These are phyloP conservation scores for Alaudala cheleensis DNA, from an alignment of 2,113 vertebrate species.

Conservation along the genomic window DNA sequence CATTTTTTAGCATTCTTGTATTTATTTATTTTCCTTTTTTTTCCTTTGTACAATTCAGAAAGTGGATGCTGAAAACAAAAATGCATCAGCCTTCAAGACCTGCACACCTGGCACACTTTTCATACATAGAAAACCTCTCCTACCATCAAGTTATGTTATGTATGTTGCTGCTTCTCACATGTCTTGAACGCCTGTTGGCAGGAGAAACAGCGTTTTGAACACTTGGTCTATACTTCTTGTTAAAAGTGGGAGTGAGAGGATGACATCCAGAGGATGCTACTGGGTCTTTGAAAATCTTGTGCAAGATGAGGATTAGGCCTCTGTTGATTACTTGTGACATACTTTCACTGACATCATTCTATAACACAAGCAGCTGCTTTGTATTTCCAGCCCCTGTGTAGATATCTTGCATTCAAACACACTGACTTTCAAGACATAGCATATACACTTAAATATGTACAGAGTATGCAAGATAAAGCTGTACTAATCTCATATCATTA, in stretches of 20 bases:
- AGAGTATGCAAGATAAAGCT: background rate
- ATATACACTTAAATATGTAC: background rate
- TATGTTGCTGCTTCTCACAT: background rate
- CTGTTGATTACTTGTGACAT: background rate
- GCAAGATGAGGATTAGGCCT: accelerated
- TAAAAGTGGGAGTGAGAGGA: background rate
- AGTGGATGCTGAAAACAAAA: background rate
- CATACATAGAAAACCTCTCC: background rate
- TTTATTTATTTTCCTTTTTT: background rate
- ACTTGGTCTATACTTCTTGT: background rate
- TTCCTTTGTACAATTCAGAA: background rate
- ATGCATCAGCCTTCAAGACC: background rate
- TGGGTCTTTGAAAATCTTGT: background rate
- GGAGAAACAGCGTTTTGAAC: background rate
- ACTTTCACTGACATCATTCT: background rate
- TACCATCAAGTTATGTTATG: background rate
- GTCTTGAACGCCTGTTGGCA: background rate
- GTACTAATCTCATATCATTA: background rate
- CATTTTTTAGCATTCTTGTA: background rate
- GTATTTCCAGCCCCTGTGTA: background rate
- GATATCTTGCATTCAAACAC: background rate
- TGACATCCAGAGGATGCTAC: background rate
- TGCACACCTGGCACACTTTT: background rate
- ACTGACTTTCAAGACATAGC: background rate
- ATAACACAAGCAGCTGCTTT: background rate